Base-by-base conservation (phyloP, 2,888 invertebrate genomes). In the Orchesella flavescens region DNA sequence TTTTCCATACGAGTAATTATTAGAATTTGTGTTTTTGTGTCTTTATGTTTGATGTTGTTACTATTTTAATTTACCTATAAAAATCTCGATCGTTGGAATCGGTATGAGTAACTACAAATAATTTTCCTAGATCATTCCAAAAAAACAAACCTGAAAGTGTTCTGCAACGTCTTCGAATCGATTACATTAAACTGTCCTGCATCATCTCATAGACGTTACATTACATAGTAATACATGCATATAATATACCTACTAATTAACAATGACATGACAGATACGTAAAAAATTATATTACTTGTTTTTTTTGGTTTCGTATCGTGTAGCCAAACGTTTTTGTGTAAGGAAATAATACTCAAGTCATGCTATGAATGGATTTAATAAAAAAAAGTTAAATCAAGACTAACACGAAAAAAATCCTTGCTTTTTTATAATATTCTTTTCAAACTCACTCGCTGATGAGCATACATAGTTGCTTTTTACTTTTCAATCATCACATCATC, bases 321-420 rank as follows among this genome's bases (percentile, higher is more conserved):
- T 34, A 73, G 44, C 44, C 61, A 61, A 72, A 24, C 21, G 53
- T n/a, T 34, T 73, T 57, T 63, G 12, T 65, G 53, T 74, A 53
- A 74, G 74, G 13, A 74, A 73, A 74, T 59, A 74, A 74, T 74
- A 74, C 74, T 74, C 74, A 74, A 34, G 74, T 74, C 74, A 74
- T 63, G 65, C 63, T 53, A 53, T 24, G 24, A 74, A 74, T 59
- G 63, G 19, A 63, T 73, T 73, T 61, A 73, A 63, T 74, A 74
- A 74, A 63, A 53, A 46, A 24, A 17, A 57, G 17, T 53, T 55
- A 55, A 59, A 73, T 73, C 73, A 44, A 34, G 57, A 57, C 19
- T 61, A 44, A 73, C 69, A 19, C 21, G 23, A 21, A 34, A 66
- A 13, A 66, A 3, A 5, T 65, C 43, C 43, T 34, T 24, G 23